Conservation (phyloP, 2,797 vertebrate species). For the Sphenodon punctatus region DNA sequence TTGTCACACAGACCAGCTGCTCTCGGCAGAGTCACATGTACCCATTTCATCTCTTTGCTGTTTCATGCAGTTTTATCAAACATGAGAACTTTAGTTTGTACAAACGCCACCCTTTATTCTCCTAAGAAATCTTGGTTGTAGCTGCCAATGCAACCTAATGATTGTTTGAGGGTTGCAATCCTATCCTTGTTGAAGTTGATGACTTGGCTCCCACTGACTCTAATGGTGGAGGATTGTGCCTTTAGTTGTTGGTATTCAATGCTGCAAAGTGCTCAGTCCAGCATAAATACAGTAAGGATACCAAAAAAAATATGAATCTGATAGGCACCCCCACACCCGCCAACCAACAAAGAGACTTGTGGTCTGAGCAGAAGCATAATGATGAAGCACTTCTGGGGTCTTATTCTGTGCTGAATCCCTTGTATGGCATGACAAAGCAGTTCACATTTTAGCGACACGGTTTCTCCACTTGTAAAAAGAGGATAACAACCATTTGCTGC, state of each 20-base stretch:
- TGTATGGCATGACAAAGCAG: neutral
- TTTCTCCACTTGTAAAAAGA: constrained; percentile 6
- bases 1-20: constrained; percentile 3
- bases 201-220: too few species aligned
- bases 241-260: neutral
- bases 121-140: constrained; percentile 26
- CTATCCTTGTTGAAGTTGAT: too few species aligned
- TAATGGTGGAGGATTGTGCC: too few species aligned
- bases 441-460: neutral
- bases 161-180: neutral
- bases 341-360: neutral
- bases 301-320: too few species aligned
- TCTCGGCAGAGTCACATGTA: neutral
- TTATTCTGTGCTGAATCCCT: neutral
- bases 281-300: constrained; percentile 19
- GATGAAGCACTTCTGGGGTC: neutral
- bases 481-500: neutral
- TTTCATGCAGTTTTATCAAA: constrained; percentile 1
- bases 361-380: neutral
- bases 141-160: neutral
- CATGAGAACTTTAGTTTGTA: constrained; percentile 43
- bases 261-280: constrained; percentile 16
- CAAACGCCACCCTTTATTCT: constrained; percentile 29
- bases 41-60: neutral
- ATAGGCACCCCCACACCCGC: neutral